Conservation (phyloP, 2,888 invertebrate genomes). For the Nipponacmea schrenckii region DNA sequence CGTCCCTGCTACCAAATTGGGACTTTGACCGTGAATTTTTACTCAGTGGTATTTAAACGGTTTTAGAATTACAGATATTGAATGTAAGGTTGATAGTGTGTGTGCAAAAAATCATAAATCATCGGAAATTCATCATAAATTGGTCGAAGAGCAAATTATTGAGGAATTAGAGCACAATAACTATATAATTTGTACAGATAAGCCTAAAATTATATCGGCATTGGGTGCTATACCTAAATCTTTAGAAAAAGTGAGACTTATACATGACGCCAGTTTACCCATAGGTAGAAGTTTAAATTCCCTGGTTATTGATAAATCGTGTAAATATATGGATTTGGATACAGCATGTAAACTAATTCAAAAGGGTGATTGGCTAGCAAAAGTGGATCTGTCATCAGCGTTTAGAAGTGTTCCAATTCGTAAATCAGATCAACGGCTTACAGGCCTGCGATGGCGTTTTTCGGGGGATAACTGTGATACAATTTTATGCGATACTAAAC, state of each 20-base stretch:
- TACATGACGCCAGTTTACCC: slow-evolving; percentile 3
- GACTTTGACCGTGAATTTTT: background rate
- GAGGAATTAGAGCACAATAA: background rate
- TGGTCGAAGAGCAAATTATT: too few species aligned
- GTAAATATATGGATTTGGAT: slow-evolving; percentile 8
- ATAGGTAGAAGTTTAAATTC: background rate
- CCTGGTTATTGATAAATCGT: background rate
- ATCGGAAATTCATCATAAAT: too few species aligned
- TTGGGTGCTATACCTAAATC: slow-evolving; percentile 2
- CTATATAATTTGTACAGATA: slow-evolving; percentile 5
- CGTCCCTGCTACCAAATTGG: background rate
- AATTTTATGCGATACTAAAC: background rate
- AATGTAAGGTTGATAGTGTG: background rate
- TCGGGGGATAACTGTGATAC: background rate
- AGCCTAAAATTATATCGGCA: background rate
- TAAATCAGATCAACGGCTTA: slow-evolving; percentile 2
- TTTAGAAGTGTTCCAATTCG: background rate
- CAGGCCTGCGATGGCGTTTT: slow-evolving; percentile 1
- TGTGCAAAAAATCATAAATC: too few species aligned
- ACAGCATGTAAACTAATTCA: too few species aligned
- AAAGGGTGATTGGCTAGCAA: background rate
- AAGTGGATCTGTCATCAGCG: background rate
- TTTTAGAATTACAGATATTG: background rate
- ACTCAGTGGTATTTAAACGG: background rate
- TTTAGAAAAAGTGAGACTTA: background rate